These are phyloP conservation scores for Ageneiosus marmoratus DNA, from an alignment of 2,113 vertebrate genomes.

Conservation along the genomic window DNA sequence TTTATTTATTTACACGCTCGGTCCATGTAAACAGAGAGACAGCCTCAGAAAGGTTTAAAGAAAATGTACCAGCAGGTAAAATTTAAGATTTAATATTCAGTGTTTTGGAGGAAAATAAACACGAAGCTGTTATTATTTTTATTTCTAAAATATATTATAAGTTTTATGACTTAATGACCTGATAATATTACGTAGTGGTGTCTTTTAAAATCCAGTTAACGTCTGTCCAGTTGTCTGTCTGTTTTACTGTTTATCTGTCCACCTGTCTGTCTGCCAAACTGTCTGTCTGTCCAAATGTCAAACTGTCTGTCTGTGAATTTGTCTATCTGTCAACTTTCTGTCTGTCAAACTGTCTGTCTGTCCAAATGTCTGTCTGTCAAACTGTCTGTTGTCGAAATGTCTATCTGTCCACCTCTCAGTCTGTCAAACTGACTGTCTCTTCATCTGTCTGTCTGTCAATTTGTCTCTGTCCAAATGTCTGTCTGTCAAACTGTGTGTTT, in stretches of 20 bases:
- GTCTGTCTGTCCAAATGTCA: too few species aligned
- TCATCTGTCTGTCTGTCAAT: neutral
- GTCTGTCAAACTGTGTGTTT: neutral
- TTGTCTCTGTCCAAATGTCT: neutral
- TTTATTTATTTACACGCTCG: neutral
- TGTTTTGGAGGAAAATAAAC: neutral
- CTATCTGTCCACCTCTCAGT: neutral
- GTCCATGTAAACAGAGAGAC: neutral
- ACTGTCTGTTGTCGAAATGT: neutral
- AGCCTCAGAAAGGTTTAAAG: neutral
- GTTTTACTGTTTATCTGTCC: too few species aligned
- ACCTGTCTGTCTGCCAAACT: too few species aligned
- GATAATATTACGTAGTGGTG: neutral
- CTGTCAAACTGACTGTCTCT: neutral
- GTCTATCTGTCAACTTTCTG: neutral
- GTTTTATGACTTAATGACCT: neutral
- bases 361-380: neutral
- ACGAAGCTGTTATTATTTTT: neutral
- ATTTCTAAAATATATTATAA: neutral
- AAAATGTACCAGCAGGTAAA: neutral
- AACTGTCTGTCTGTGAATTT: neutral
- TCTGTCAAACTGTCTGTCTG: neutral
- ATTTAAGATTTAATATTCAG: neutral
- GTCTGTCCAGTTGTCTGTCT: too few species aligned
- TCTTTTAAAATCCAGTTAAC: neutral